Base-by-base conservation (phyloP, 1,140 invertebrate genomes). In the Scaptomyza pallida region DNA sequence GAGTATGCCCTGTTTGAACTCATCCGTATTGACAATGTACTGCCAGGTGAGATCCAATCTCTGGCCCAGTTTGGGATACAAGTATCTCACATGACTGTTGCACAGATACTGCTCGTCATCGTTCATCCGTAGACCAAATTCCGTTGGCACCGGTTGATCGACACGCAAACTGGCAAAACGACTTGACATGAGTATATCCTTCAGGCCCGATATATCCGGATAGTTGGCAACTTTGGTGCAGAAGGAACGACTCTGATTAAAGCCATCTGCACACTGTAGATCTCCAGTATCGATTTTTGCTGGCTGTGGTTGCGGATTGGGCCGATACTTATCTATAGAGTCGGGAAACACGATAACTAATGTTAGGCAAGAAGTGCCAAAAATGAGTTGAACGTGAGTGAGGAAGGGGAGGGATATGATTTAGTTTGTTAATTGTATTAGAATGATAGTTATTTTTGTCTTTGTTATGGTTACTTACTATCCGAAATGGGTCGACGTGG, bases 171-270 rank as follows among this genome's bases (percentile, higher is more conserved):
- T 76, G 17, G 69, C 60, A 41, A 81, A 88, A 12, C 73, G 67
- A 0, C 50, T 35, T 4, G 69, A 40, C 8, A 89, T 37, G 1
- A 37, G 45, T 9, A 77, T 59, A 13, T 12, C 13, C n/a, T 90
- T 85, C n/a, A 91, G 45, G 4, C 50, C 41, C 0, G 83, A 70
- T 12, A 86, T 9, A 12, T 79, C 74, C 5, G 83, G 81, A 48
- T 91, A 91, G 12, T 90, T 78, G 30, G 78, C 64, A 4, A 91
- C 82, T 6, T 89, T 60, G 48, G 72, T 89, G 60, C 90, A 91
- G 48, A 90, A 91, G 45, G 82, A 81, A 9, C 41, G 62, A 40
- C 59, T 72, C 19, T 77, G 56, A 50, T 75, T 81, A 40, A 63
- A 51, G 1, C 68, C 68, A 16, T 90, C 75, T 0, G 67, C 61